These are phyloP conservation scores for Willowsia nigromaculata DNA, from an alignment of 2,888 invertebrate species.

Conservation along the genomic window DNA sequence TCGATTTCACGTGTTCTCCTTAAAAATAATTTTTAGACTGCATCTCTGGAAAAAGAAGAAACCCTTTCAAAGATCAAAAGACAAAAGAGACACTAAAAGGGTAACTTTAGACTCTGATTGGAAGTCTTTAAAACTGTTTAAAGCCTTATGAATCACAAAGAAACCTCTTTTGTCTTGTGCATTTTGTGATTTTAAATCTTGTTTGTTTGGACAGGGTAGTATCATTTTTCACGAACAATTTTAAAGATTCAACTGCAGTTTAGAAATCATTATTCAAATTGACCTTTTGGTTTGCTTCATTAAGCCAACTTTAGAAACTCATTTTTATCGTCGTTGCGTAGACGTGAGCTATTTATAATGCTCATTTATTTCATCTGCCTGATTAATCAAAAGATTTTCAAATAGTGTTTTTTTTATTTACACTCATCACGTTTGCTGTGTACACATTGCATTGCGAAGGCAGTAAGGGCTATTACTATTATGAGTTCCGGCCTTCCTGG, in stretches of 20 bases:
- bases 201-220: not conserved
- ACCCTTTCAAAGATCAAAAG: not conserved
- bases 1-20: constrained; percentile 9
- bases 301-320: not conserved
- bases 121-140: not conserved
- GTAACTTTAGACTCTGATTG: constrained; percentile 54
- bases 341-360: constrained; percentile 55
- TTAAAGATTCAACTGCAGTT: not conserved
- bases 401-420: not conserved
- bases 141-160: constrained; percentile 1
- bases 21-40: not conserved
- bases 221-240: constrained; percentile 28
- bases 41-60: not conserved
- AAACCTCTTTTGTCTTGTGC: not conserved
- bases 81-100: constrained; percentile 54
- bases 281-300: constrained; percentile 10
- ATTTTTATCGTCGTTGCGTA: not conserved
- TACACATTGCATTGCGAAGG: no score
- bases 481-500: no score
- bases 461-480: constrained; percentile 22
- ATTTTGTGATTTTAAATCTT: no score
- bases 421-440: no score
- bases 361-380: constrained; percentile 51
- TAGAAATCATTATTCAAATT: constrained; percentile 36
- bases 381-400: constrained; percentile 42